Conservation (phyloP, 2,797 vertebrate genomes). For the Parotocinclus haroldoi region DNA sequence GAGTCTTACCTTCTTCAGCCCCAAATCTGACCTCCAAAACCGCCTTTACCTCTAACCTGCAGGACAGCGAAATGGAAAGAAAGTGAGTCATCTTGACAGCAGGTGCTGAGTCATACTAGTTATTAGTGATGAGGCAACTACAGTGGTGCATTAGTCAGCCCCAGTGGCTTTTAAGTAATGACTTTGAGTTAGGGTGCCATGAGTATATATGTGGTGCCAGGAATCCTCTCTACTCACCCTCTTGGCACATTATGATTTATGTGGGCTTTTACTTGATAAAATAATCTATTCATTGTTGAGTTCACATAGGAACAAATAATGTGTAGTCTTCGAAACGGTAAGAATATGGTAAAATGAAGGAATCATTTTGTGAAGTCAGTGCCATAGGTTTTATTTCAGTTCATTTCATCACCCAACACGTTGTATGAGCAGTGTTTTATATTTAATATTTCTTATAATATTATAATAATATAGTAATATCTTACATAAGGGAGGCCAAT, state of each 20-base stretch:
- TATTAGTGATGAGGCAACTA: not conserved
- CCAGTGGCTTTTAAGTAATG: constrained; percentile 3
- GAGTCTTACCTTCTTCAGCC: constrained; percentile 38
- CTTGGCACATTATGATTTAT: not conserved
- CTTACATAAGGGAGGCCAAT: too few species aligned
- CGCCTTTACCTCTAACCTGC: constrained; percentile 78
- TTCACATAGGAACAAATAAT: too few species aligned
- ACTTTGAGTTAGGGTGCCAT: too few species aligned
- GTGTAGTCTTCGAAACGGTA: too few species aligned
- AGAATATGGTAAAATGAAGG: too few species aligned
- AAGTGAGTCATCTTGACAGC: constrained; percentile 45
- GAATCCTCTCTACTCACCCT: constrained; percentile 5
- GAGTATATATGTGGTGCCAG: constrained; percentile 3
- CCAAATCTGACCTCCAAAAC: constrained; percentile 58
- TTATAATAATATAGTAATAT: too few species aligned
- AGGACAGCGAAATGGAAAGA: constrained; percentile 50
- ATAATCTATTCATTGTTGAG: too few species aligned
- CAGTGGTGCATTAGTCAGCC: not conserved
- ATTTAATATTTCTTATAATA: too few species aligned
- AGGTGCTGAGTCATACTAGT: not conserved
- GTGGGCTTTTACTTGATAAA: not conserved
- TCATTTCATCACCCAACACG: too few species aligned
- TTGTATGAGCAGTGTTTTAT: too few species aligned
- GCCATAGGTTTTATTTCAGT: too few species aligned
- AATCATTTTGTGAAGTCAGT: too few species aligned